Evolutionary conservation across 2,797 vertebrate genomes (phyloP).

Genomic region (Lepilemur septentrionalis): DNA sequence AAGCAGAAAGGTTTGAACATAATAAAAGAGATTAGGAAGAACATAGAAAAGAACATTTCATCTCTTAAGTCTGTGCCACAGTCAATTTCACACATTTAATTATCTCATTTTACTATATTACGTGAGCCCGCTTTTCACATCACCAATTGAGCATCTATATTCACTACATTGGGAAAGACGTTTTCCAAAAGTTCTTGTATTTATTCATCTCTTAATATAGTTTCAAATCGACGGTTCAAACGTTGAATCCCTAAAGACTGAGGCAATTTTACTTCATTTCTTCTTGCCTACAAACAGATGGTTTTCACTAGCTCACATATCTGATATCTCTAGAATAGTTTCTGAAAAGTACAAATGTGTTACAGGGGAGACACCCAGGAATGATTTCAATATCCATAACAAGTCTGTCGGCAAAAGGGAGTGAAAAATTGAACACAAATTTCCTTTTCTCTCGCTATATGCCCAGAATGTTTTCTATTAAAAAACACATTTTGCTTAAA

Average conservation of each 20-base stretch:
- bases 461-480: background rate
- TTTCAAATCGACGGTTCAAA: background rate
- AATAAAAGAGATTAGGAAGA: background rate
- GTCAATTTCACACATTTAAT: background rate
- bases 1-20: background rate
- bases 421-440: no score
- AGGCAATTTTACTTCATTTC: background rate
- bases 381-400: background rate
- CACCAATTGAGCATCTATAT: background rate
- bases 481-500: background rate
- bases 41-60: background rate
- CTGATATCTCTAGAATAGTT: background rate
- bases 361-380: background rate
- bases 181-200: background rate
- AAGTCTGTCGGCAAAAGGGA: background rate
- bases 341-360: background rate
- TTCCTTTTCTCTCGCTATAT: background rate
- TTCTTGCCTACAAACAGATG: background rate
- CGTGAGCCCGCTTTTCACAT: background rate
- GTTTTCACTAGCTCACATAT: background rate
- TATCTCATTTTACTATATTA: background rate
- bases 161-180: background rate
- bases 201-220: background rate
- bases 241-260: fast-evolving
- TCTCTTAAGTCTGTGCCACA: background rate